Percentiles rank a stretch among this genome's conserved stretches.
phyloP scores from a whole-genome alignment of 2,888 invertebrate genomes.

The Mesopsocus fuscifrons region DNA sequence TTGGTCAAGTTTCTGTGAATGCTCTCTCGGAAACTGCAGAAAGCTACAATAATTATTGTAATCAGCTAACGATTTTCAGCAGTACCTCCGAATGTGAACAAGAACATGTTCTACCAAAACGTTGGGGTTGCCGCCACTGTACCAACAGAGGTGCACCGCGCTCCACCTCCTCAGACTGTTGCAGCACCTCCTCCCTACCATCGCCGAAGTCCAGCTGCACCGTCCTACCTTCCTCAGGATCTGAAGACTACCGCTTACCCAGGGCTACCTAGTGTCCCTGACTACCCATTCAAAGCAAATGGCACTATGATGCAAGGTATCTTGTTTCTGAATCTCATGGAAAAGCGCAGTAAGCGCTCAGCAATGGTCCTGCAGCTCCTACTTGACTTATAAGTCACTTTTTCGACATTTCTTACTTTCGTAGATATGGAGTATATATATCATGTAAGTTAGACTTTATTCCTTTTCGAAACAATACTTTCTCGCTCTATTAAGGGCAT shows the following conservation, averaged over 20 bases:
- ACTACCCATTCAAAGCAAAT: slow-evolving; percentile 17
- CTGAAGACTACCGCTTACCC: slow-evolving; percentile 8
- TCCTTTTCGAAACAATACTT: no score
- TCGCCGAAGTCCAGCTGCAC: background rate
- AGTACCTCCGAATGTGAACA: background rate
- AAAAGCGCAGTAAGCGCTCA: no score
- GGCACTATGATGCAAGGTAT: background rate
- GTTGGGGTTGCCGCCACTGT: background rate
- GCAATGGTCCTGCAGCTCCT: no score
- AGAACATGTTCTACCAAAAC: slow-evolving; percentile 8
- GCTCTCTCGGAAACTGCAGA: no score
- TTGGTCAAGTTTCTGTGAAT: no score
- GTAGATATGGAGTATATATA: no score
- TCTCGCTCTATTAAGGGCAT: no score
- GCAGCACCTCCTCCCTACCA: background rate
- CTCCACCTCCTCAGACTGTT: background rate
- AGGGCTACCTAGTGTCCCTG: slow-evolving; percentile 18
- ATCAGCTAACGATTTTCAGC: no score
- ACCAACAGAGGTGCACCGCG: background rate
- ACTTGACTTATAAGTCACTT: no score
- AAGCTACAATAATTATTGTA: no score
- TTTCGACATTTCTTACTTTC: no score
- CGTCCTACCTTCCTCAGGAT: background rate
- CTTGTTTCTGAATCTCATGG: background rate
- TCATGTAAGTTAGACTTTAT: no score